Evolutionary conservation across 2,113 vertebrate genomes (phyloP).

Genomic region (Loxodonta africana): DNA sequence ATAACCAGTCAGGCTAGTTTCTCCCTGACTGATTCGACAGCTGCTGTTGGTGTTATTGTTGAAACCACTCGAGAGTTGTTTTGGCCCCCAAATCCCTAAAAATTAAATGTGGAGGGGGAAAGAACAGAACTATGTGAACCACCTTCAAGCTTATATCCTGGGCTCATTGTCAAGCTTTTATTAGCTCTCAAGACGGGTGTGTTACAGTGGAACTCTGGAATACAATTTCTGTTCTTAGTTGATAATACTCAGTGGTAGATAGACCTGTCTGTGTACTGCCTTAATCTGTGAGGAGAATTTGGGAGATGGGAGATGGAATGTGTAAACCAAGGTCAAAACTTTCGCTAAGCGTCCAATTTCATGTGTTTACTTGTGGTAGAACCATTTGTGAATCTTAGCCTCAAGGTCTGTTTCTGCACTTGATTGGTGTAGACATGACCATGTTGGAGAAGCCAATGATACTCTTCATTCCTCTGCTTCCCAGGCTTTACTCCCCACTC

Average conservation of each 20-base stretch:
- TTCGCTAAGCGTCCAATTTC: background rate
- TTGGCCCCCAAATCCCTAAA: slow-evolving; percentile 42
- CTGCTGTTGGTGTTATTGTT: slow-evolving; percentile 53
- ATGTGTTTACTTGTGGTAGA: background rate
- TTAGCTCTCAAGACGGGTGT: slow-evolving; percentile 9
- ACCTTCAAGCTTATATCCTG: background rate
- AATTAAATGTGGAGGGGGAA: slow-evolving; percentile 61
- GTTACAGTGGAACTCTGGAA: background rate
- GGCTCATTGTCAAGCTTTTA: slow-evolving; percentile 23
- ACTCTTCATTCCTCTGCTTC: background rate
- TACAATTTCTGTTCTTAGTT: background rate
- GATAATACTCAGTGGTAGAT: background rate
- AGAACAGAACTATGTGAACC: slow-evolving; percentile 27
- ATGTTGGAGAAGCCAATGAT: background rate
- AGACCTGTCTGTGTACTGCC: background rate
- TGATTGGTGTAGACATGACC: background rate
- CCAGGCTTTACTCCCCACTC: background rate
- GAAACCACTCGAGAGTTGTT: slow-evolving; percentile 63
- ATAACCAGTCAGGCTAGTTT: slow-evolving; percentile 70
- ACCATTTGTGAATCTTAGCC: background rate
- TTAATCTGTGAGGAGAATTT: background rate
- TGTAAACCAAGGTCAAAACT: background rate
- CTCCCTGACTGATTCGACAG: slow-evolving; percentile 24
- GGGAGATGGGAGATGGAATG: background rate
- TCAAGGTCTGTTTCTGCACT: background rate